A percentile compares a stretch with the other conserved stretches of the same genome.
phyloP scores from a whole-genome alignment of 2,797 vertebrate genomes.

The Labeo calbasu region DNA sequence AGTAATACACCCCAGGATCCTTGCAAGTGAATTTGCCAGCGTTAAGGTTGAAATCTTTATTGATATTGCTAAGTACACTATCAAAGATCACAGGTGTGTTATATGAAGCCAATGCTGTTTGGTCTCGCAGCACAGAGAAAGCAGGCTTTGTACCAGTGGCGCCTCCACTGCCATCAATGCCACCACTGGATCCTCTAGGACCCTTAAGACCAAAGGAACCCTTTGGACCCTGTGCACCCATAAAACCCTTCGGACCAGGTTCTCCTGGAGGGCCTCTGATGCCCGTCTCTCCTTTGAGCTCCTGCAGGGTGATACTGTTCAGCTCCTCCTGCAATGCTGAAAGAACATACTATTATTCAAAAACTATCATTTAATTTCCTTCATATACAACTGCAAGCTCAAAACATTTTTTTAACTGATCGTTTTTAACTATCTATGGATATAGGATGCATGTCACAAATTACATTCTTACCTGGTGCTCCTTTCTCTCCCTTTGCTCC shows the following conservation, averaged over 20 bases:
- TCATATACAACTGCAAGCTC: background rate
- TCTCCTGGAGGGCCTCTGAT: slow-evolving; percentile 51
- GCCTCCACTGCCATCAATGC: background rate
- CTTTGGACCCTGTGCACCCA: slow-evolving; percentile 64
- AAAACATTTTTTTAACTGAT: background rate
- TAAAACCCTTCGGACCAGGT: slow-evolving; percentile 71
- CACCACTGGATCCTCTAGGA: slow-evolving; percentile 58
- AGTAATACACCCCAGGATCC: slow-evolving; percentile 82
- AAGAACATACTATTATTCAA: slow-evolving; percentile 9
- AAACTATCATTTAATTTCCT: background rate
- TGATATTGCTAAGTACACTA: slow-evolving; percentile 65
- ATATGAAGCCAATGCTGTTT: background rate
- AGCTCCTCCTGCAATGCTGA: slow-evolving; percentile 45
- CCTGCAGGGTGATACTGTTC: background rate
- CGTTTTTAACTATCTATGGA: background rate
- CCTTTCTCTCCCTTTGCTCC: slow-evolving; percentile 83
- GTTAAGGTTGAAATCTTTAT: slow-evolving; percentile 63
- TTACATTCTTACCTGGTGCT: slow-evolving; percentile 74
- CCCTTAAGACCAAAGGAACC: slow-evolving; percentile 76
- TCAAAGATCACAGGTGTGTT: slow-evolving; percentile 71
- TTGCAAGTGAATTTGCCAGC: slow-evolving; percentile 78
- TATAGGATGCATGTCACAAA: background rate
- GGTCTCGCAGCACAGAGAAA: slow-evolving; percentile 75
- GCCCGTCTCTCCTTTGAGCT: slow-evolving; percentile 54
- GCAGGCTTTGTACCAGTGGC: slow-evolving; percentile 35